Conservation (phyloP, 2,113 vertebrate species). For the Cephalopholis sonnerati region DNA sequence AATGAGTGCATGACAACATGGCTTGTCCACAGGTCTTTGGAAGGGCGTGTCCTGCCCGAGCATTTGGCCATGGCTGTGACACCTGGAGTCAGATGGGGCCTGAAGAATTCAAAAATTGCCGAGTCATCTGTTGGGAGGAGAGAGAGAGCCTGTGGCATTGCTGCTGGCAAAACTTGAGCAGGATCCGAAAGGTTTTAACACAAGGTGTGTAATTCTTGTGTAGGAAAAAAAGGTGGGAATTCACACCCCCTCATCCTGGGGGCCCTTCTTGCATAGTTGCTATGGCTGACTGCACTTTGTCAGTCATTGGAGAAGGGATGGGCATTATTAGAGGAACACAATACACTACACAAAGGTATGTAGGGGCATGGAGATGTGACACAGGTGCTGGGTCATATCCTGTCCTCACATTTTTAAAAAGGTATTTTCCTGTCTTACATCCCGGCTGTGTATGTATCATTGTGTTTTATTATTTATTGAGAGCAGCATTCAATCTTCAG, state of each 20-base stretch:
- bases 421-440: not conserved
- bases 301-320: conserved; percentile 22
- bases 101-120: conserved; percentile 8
- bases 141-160: not conserved
- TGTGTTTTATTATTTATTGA: not conserved
- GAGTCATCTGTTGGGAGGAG: conserved; percentile 3
- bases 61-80: conserved; percentile 14
- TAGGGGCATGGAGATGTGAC: not conserved
- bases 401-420: not conserved
- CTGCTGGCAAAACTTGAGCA: not conserved
- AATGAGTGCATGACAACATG: conserved; percentile 77
- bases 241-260: conserved; percentile 7
- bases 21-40: conserved; percentile 5
- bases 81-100: conserved; percentile 34
- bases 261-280: conserved; percentile 24
- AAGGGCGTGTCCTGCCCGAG: conserved; percentile 25
- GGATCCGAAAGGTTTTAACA: not conserved
- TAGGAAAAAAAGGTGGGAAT: conserved; percentile 5
- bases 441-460: not conserved
- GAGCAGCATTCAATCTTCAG: not conserved
- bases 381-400: not conserved
- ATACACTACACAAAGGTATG: not conserved
- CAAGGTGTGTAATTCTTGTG: conserved; percentile 13
- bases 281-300: conserved; percentile 35
- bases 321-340: not conserved